These are phyloP conservation scores for Nymphalis urticae DNA, from an alignment of 2,888 invertebrate genomes.

Conservation along the genomic window DNA sequence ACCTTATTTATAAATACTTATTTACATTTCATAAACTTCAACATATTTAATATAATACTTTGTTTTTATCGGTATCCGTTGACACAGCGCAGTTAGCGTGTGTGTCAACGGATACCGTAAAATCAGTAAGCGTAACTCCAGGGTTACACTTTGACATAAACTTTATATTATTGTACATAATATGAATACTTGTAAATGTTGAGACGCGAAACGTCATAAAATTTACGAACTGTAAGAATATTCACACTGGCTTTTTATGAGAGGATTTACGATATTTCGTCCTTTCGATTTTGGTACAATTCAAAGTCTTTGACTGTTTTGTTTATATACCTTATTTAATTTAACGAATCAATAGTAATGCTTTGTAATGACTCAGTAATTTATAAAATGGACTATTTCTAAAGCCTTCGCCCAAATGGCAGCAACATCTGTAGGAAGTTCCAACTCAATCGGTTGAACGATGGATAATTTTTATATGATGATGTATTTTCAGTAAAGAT, in stretches of 20 bases:
- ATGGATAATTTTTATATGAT: too few relatives aligned
- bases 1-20: too few relatives aligned
- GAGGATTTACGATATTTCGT: constrained; percentile 61
- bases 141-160: constrained; percentile 45
- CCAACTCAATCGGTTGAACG: too few relatives aligned
- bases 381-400: too few relatives aligned
- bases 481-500: too few relatives aligned
- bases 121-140: constrained; percentile 50
- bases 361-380: too few relatives aligned
- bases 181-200: constrained; percentile 49
- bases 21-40: too few relatives aligned
- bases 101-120: constrained; percentile 59
- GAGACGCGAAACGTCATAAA: constrained; percentile 61
- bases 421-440: too few relatives aligned
- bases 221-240: constrained; percentile 75
- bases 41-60: background rate
- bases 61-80: background rate
- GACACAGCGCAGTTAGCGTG: background rate
- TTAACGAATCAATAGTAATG: background rate
- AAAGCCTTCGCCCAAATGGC: too few relatives aligned
- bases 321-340: background rate
- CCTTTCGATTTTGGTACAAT: constrained; percentile 40
- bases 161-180: constrained; percentile 49
- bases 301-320: constrained; percentile 4
- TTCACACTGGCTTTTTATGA: constrained; percentile 69